Percentiles rank a stretch among this genome's conserved stretches.
Evolutionary conservation across 1,140 invertebrate genomes (phyloP).

Genomic region (honey bee (Apis mellifera)): Amel_HAv3.1 CM009943.2:4879001-4879500

Average conservation of each 20-base stretch:
- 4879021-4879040: background rate
- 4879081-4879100: background rate
- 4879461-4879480: background rate
- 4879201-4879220: background rate
- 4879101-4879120: background rate
- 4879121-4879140: conserved; percentile 24
- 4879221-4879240: background rate
- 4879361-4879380: conserved; percentile 24
- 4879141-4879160: conserved; percentile 12
- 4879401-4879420: conserved; percentile 36
- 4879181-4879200: background rate
- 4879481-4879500: background rate
- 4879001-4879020: too few species aligned
- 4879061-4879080: background rate
- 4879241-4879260: background rate
- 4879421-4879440: conserved; percentile 21
- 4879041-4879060: background rate
- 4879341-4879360: conserved; percentile 33
- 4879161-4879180: background rate
- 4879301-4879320: background rate
- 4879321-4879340: conserved; percentile 3
- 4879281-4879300: background rate
- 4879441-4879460: background rate
- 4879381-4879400: conserved; percentile 7
- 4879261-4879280: background rate